Base-by-base conservation (phyloP, 2,888 invertebrate genomes). In the Heliconius aoede region DNA sequence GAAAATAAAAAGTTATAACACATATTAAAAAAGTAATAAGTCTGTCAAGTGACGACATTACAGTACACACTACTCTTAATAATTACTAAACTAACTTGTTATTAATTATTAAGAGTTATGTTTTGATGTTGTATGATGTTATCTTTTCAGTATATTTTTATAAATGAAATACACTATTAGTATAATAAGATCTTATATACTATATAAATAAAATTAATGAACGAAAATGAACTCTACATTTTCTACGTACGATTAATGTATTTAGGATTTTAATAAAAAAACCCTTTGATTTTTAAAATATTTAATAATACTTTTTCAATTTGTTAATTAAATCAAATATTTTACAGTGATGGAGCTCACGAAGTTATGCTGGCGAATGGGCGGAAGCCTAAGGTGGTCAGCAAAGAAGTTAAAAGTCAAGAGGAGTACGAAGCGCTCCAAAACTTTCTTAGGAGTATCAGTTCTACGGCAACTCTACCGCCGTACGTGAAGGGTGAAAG, bases 391-490 rank as follows among this genome's bases (percentile, higher is more conserved):
- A 84, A 89, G 77, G 87, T 92, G 78, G 83, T 86, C 28, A 87
- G 81, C 82, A 91, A 91, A 77, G 87, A 91, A 13, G 80, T 85
- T 9, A 86, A 86, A 78, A 91, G 91, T 78, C 84, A 89, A 13
- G 91, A 91, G 36, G 94, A 95, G 76, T 95, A 95, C 79, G 95
- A 95, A 73, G 94, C 95, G 1, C 85, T 95, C 26, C 92, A 94
- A 81, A 91, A 92, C 80, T 95, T 95, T 80, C 88, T 95, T 0
- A 91, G 94, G 76, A 94, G 94, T 82, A 93, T 95, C 84, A 95
- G 95, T 80, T 95, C 95, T 24, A 94, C 94, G 0, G 94, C 94
- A 71, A 94, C 95, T 1, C 86, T 95, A 40, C 95, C 95, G 5
- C 94, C 93, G 1, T 93, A 94, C 80, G 92, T 93, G 26, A 94